Evolutionary conservation across 2,888 invertebrate genomes (phyloP), one percentile per base, ranked within the genome.

Genomic region (Cosmia pyralina): DNA sequence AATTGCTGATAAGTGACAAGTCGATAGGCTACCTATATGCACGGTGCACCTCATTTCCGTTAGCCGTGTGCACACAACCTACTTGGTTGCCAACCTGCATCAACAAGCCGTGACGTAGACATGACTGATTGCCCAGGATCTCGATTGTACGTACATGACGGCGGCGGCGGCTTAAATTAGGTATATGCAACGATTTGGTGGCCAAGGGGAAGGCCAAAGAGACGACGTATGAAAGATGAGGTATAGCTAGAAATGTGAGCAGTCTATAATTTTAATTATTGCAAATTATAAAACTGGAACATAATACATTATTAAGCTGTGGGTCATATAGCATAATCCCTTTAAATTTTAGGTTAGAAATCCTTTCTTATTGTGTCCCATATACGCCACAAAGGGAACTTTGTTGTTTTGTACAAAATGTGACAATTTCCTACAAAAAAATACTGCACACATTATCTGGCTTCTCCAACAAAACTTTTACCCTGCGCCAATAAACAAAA

Each of bases 1-100:
- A 83, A 83, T 79, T 79, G 70, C 41, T 38, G 46, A 19, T 69
- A 67, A 83, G 60, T 82, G 64, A 72, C 64, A 72, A 68, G 28
- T 59, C 53, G 38, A 19, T 57, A 67, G 34, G 44, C 44, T 46
- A 55, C 15, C 50, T 72, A 79, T n/a, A 74, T 53, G 81, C 66
- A 80, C 75, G 11, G 19, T 60, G 80, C 65, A 74, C 59, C n/a
- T 38, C 15, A 57, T 55, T 60, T 75, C 75, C 77, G 80, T 50
- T 62, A 57, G 44, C 8, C 38, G 28, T 38, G n/a, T 44, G 59
- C 59, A n/a, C 15, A 44, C 22, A 52, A 58, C 38, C 4, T 62
- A 48, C n/a, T 63, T 15, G 19, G 38, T 59, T 50, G 15, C 13
- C 50, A 52, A 50, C 34, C 13, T 48, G 17, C 28, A n/a, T 15